Evolutionary conservation across 1,140 invertebrate species (phyloP).

Genomic region (Venustaconcha ellipsiformis): DNA sequence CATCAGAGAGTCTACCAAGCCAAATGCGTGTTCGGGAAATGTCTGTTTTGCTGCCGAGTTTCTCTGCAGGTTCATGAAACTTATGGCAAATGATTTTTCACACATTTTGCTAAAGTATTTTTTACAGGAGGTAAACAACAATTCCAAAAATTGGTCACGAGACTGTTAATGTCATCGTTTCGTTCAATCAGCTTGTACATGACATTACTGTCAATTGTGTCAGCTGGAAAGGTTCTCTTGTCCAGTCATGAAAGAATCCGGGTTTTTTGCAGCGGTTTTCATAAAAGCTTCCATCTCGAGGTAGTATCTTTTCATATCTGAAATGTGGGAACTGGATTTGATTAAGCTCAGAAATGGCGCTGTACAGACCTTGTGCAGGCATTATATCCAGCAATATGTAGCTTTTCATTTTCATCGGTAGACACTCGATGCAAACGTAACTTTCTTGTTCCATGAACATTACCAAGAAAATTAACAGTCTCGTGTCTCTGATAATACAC

Average conservation of each 20-base stretch:
- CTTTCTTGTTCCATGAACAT: slow-evolving; percentile 1
- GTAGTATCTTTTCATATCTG: background rate
- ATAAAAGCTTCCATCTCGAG: background rate
- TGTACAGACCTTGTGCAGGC: no score
- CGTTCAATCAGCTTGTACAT: background rate
- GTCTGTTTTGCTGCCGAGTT: no score
- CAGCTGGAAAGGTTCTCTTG: background rate
- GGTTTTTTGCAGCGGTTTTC: background rate
- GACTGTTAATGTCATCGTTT: background rate
- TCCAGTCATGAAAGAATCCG: background rate
- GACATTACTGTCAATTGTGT: background rate
- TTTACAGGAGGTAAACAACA: background rate
- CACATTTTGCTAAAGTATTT: background rate
- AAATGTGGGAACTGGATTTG: background rate
- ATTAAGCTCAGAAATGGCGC: no score
- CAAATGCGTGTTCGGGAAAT: no score
- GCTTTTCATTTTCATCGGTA: background rate
- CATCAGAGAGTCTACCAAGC: no score
- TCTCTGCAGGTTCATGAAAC: no score
- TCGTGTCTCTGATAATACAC: background rate
- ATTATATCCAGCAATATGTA: background rate
- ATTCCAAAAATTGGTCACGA: background rate
- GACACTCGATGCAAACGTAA: background rate
- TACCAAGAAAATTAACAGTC: background rate
- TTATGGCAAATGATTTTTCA: background rate